A percentile compares a stretch with the other conserved stretches of the same genome.
These are phyloP conservation scores for Magallana ariakensis DNA, from an alignment of 1,140 invertebrate species.

Conservation along the genomic window DNA sequence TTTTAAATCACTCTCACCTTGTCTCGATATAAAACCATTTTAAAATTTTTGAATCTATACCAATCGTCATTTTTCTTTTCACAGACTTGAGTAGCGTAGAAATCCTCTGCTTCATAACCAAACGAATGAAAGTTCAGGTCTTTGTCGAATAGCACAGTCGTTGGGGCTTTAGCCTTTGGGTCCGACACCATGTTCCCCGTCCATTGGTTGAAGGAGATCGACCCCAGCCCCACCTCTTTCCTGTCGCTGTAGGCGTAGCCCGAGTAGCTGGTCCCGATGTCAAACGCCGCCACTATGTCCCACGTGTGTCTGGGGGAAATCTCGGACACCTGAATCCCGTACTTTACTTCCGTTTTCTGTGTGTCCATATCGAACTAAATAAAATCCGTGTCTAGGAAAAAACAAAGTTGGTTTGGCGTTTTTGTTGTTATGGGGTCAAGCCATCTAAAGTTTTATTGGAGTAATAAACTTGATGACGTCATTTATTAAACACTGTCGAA, in stretches of 20 bases:
- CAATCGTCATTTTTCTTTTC: constrained; percentile 40
- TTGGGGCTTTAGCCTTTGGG: constrained; percentile 41
- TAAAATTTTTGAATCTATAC: constrained; percentile 51
- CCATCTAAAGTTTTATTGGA: not conserved
- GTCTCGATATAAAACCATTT: constrained; percentile 51
- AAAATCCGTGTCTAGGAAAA: not conserved
- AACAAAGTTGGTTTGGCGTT: too few species aligned
- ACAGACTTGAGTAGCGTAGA: constrained; percentile 21
- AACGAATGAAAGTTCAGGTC: constrained; percentile 49
- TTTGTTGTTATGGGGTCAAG: not conserved
- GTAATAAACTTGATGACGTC: too few species aligned
- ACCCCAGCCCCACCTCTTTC: not conserved
- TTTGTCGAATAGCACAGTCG: constrained; percentile 46
- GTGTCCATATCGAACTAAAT: not conserved
- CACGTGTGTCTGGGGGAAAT: not conserved
- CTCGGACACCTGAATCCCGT: not conserved
- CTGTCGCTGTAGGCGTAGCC: constrained; percentile 47
- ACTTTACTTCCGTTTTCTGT: not conserved
- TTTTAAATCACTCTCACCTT: constrained; percentile 21
- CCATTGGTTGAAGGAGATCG: not conserved
- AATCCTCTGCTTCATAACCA: constrained; percentile 50
- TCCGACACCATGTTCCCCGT: not conserved
- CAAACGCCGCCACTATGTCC: constrained; percentile 47
- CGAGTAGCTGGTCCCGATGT: constrained; percentile 56
- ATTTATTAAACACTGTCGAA: too few species aligned